Evolutionary conservation across 2,113 vertebrate species (phyloP), one percentile per base, ranked within the genome.

Genomic region (Nesoenas mayeri): DNA sequence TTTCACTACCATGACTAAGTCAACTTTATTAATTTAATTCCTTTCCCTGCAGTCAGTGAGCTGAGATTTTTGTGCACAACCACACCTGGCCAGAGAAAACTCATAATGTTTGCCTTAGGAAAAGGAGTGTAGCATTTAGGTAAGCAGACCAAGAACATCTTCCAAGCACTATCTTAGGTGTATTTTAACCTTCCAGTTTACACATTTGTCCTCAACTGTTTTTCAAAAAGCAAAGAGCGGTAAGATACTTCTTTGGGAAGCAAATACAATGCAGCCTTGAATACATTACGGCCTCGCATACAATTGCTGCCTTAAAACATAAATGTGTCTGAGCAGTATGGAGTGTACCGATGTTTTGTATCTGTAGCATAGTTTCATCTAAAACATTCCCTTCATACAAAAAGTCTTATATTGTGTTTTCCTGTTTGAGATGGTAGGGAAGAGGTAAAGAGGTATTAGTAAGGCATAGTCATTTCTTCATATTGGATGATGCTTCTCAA

Each of bases 291-390:
- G 53, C 48, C 60, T 93, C 71, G 42, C 34, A 38, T 36, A 85
- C n/a, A 92, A 40, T 84, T 95, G 50, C 88, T 96, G 93, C 96
- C 96, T 97, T 97, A 97, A 96, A 83, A 86, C 50, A 91, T 64
- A 96, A 95, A 96, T 47, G 26, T 13, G 6, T 85, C 54, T 79
- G 36, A 94, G 82, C 83, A 78, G 53, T 85, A 53, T 38, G 56
- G 73, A 85, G n/a, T 29, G 18, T 84, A 11, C 5, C 88, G 81
- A 26, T 4, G 9, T 82, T 91, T 85, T 75, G 4, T 74, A 58
- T 50, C 29, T 38, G 6, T 64, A 83, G n/a, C 34, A 78, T 61
- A 88, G 36, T 73, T 94, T 91, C 13, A 73, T 85, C 60, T 78
- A 58, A 85, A 94, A 92, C 11, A 5, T 84, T 79, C 19, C 50